Evolutionary conservation across 2,888 invertebrate genomes (phyloP).

Genomic region (Volucella inanis): DNA sequence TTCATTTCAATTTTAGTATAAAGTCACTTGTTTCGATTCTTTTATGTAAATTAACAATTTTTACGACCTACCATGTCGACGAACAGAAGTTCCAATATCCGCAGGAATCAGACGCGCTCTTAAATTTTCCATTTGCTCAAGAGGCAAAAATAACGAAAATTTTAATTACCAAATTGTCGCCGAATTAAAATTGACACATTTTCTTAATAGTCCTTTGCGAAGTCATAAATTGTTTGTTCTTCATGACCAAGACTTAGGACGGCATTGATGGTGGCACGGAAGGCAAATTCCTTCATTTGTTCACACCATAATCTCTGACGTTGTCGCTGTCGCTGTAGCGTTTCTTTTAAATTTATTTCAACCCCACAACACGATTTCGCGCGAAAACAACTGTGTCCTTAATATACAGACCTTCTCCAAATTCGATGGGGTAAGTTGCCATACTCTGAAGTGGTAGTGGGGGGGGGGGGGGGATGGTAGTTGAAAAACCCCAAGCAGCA

Average conservation of each 20-base stretch:
- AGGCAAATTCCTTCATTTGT: conserved; percentile 55
- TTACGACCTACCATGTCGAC: neutral
- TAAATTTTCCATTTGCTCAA: conserved; percentile 19
- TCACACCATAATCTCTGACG: conserved; percentile 62
- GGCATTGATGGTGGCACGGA: neutral
- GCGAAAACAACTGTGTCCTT: conserved; percentile 66
- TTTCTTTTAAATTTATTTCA: conserved; percentile 59
- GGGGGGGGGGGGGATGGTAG: conserved; percentile 19
- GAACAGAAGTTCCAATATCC: neutral
- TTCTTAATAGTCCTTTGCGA: conserved; percentile 70
- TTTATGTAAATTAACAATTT: neutral
- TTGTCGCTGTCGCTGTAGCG: conserved; percentile 51
- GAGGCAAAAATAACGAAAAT: conserved; percentile 47
- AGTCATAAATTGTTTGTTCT: conserved; percentile 71
- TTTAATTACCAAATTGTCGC: conserved; percentile 70
- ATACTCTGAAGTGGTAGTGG: neutral
- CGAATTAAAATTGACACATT: conserved; percentile 75
- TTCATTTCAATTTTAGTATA: neutral
- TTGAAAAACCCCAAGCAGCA: conserved; percentile 69
- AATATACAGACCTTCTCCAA: conserved; percentile 45
- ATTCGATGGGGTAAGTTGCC: conserved; percentile 4
- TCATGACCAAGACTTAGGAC: conserved; percentile 50
- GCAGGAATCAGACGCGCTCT: neutral
- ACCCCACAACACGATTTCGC: conserved; percentile 43
- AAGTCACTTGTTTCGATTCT: neutral